Conservation (phyloP, 2,888 invertebrate genomes). For the Apodemia hepburni region DNA sequence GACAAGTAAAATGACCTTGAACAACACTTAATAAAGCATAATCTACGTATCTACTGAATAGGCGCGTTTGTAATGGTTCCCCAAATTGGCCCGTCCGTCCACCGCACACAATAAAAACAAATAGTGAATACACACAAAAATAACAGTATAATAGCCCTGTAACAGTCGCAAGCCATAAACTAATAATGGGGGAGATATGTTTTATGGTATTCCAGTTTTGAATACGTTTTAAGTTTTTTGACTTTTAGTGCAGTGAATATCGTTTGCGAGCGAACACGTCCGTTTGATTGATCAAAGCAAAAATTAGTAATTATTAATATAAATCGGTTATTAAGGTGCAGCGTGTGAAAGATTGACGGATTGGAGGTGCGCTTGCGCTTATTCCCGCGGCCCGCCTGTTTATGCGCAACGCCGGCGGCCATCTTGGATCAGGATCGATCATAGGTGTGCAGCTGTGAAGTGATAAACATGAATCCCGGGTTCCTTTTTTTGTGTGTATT, state of each 20-base stretch:
- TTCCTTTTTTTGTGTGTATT: conserved; percentile 45
- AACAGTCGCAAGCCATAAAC: conserved; percentile 75
- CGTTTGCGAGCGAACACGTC: conserved; percentile 62
- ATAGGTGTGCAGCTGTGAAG: conserved; percentile 76
- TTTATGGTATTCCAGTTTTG: conserved; percentile 75
- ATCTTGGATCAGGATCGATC: conserved; percentile 76
- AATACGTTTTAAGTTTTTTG: conserved; percentile 68
- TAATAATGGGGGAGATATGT: conserved; percentile 80
- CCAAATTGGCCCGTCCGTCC: conserved; percentile 62
- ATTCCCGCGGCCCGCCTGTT: conserved; percentile 68
- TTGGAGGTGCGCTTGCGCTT: conserved; percentile 64
- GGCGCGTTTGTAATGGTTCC: conserved; percentile 53
- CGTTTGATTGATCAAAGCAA: conserved; percentile 30
- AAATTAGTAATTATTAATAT: conserved; percentile 24
- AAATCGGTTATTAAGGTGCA: conserved; percentile 21
- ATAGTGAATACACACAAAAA: conserved; percentile 67
- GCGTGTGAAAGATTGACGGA: conserved; percentile 50
- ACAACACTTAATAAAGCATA: conserved; percentile 37
- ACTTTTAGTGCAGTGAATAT: conserved; percentile 66
- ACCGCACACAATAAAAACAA: conserved; percentile 74
- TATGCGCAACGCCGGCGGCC: conserved; percentile 63
- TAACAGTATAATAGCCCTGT: conserved; percentile 69
- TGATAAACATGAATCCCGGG: conserved; percentile 59
- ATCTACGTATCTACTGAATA: conserved; percentile 49
- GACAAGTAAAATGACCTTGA: conserved; percentile 33